Conservation (phyloP, 53 echinoderm and acorn worm genomes). For the Antedon mediterranea region DNA sequence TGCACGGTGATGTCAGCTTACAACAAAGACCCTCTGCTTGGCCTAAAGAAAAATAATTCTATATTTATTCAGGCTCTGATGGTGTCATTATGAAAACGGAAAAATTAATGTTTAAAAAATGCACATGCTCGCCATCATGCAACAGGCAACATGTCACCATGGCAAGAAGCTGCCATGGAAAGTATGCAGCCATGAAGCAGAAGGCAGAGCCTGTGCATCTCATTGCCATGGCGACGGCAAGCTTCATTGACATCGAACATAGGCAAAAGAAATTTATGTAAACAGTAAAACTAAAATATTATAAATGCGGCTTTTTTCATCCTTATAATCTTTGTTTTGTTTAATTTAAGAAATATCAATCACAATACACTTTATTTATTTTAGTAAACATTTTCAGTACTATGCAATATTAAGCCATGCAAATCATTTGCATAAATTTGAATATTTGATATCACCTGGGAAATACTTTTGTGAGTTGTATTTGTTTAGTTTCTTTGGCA, state of each 20-base stretch:
- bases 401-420: too few species aligned
- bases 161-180: not conserved
- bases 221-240: not conserved
- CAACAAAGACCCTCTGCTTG: slow-evolving; percentile 74
- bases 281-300: too few species aligned
- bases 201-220: not conserved
- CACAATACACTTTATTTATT: not conserved
- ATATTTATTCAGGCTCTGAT: too few species aligned
- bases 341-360: too few species aligned
- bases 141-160: not conserved
- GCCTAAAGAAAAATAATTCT: slow-evolving; percentile 29
- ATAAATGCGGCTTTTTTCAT: too few species aligned
- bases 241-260: not conserved
- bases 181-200: not conserved
- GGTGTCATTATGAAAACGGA: too few species aligned
- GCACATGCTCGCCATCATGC: not conserved
- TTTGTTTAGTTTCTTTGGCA: not conserved
- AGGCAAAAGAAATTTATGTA: too few species aligned
- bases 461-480: not conserved
- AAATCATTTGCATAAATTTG: not conserved
- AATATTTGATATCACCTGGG: not conserved
- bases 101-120: too few species aligned
- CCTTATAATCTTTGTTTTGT: too few species aligned
- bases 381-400: too few species aligned
- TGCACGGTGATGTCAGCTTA: slow-evolving; percentile 47